Evolutionary conservation across 2,888 invertebrate species (phyloP).

Genomic region (Lepas anatifera): DNA sequence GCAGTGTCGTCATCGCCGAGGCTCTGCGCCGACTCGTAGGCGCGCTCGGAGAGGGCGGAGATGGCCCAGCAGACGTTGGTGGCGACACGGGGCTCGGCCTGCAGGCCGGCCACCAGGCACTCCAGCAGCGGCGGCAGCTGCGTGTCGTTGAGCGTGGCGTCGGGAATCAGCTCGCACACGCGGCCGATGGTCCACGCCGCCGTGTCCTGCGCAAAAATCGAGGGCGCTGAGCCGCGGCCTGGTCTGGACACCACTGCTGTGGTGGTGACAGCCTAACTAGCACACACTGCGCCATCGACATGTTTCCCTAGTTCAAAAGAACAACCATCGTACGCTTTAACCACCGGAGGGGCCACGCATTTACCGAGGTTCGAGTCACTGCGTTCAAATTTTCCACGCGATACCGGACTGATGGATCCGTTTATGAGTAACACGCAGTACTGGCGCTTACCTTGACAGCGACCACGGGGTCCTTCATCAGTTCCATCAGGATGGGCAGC

Average conservation of each 20-base stretch:
- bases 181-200: slow-evolving; percentile 97
- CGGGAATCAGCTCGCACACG: slow-evolving; percentile 93
- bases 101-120: slow-evolving; percentile 37
- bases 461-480: slow-evolving; percentile 88
- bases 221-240: too few species aligned
- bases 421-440: too few species aligned
- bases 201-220: slow-evolving; percentile 67
- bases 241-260: too few species aligned
- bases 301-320: too few species aligned
- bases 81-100: slow-evolving; percentile 87
- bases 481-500: slow-evolving; percentile 84
- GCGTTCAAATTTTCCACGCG: too few species aligned
- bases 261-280: too few species aligned
- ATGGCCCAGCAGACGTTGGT: slow-evolving; percentile 99
- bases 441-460: slow-evolving; percentile 48
- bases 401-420: too few species aligned
- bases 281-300: too few species aligned
- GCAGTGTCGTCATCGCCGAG: slow-evolving; percentile 35
- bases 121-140: slow-evolving; percentile 52
- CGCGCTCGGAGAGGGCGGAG: slow-evolving; percentile 90
- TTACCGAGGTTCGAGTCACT: too few species aligned
- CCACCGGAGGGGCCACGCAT: too few species aligned
- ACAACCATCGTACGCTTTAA: too few species aligned
- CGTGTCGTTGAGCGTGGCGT: slow-evolving; percentile 77
- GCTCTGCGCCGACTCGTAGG: slow-evolving; percentile 71